These are phyloP conservation scores for Amphilophus citrinellus DNA, from an alignment of 2,113 vertebrate species.

Conservation along the genomic window DNA sequence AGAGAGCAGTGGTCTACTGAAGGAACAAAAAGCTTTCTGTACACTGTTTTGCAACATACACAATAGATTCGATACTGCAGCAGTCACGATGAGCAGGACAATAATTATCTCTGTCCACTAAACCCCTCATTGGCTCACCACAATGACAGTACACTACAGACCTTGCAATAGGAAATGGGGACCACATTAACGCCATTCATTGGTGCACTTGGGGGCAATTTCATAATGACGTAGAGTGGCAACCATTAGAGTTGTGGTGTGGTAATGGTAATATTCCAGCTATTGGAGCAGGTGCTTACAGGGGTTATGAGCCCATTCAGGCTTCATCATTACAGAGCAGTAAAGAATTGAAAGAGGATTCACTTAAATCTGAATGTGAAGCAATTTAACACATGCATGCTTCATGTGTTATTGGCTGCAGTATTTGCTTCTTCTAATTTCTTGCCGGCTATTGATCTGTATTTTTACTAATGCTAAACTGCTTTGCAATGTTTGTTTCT, in stretches of 20 bases:
- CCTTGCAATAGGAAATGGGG: slow-evolving; percentile 44
- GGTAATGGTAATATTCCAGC: slow-evolving; percentile 75
- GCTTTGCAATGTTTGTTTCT: slow-evolving; percentile 7
- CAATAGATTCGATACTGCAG: slow-evolving; percentile 3
- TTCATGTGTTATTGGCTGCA: slow-evolving; percentile 39
- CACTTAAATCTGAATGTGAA: slow-evolving; percentile 53
- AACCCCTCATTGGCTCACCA: slow-evolving; percentile 35
- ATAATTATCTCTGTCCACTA: slow-evolving; percentile 52
- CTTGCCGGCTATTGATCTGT: slow-evolving; percentile 18
- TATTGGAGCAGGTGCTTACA: slow-evolving; percentile 77
- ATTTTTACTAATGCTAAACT: neutral
- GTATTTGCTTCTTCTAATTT: slow-evolving; percentile 20
- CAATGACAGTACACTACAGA: slow-evolving; percentile 28
- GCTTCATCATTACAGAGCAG: slow-evolving; percentile 62
- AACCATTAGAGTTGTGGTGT: slow-evolving; percentile 64
- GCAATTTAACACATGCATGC: slow-evolving; percentile 65
- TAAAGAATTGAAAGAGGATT: slow-evolving; percentile 67
- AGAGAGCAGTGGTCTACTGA: neutral
- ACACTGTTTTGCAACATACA: slow-evolving; percentile 23
- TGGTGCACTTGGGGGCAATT: slow-evolving; percentile 58
- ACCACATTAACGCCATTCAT: slow-evolving; percentile 63
- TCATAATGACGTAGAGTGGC: slow-evolving; percentile 62
- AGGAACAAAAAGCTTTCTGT: slow-evolving; percentile 5
- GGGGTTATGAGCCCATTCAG: slow-evolving; percentile 77
- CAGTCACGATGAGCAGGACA: slow-evolving; percentile 2